Conservation (phyloP, 2,888 invertebrate species). For the Andrena haemorrhoa region DNA sequence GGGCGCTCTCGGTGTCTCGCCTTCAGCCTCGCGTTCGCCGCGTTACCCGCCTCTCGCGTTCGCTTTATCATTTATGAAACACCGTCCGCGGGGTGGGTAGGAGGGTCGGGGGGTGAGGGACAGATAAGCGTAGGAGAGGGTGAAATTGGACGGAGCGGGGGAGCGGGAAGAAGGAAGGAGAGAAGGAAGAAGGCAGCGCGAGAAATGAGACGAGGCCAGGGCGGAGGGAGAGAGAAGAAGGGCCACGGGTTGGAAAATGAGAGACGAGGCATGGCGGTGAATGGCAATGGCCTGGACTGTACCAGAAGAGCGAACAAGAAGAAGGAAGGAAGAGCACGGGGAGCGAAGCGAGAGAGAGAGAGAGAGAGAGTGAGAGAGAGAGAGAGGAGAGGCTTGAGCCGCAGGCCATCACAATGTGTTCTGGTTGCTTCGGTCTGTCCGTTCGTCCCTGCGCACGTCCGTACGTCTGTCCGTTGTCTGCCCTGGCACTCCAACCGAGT, state of each 20-base stretch:
- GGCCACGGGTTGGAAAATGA: slow-evolving; percentile 54
- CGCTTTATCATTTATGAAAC: slow-evolving; percentile 70
- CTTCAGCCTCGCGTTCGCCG: slow-evolving; percentile 46
- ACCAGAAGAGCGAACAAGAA: slow-evolving; percentile 41
- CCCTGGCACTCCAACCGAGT: slow-evolving; percentile 70
- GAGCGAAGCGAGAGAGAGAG: background rate
- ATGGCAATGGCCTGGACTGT: slow-evolving; percentile 64
- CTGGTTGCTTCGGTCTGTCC: slow-evolving; percentile 65
- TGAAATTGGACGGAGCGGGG: slow-evolving; percentile 12
- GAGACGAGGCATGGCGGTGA: slow-evolving; percentile 54
- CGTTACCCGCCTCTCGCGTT: slow-evolving; percentile 51
- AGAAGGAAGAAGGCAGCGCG: slow-evolving; percentile 21
- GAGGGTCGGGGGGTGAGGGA: background rate
- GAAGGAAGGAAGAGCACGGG: background rate
- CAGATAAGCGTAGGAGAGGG: slow-evolving; percentile 17
- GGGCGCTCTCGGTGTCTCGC: slow-evolving; percentile 23
- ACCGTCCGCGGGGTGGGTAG: slow-evolving; percentile 14
- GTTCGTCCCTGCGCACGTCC: slow-evolving; percentile 57
- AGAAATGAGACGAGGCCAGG: slow-evolving; percentile 21
- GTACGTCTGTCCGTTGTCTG: slow-evolving; percentile 74
- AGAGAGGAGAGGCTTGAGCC: slow-evolving; percentile 45
- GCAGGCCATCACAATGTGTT: slow-evolving; percentile 66
- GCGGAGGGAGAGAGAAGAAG: slow-evolving; percentile 13
- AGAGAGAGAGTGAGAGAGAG: background rate
- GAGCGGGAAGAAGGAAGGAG: slow-evolving; percentile 10